phyloP scores from a whole-genome alignment of 2,113 vertebrate genomes.

The Spheniscus mendiculus region DNA sequence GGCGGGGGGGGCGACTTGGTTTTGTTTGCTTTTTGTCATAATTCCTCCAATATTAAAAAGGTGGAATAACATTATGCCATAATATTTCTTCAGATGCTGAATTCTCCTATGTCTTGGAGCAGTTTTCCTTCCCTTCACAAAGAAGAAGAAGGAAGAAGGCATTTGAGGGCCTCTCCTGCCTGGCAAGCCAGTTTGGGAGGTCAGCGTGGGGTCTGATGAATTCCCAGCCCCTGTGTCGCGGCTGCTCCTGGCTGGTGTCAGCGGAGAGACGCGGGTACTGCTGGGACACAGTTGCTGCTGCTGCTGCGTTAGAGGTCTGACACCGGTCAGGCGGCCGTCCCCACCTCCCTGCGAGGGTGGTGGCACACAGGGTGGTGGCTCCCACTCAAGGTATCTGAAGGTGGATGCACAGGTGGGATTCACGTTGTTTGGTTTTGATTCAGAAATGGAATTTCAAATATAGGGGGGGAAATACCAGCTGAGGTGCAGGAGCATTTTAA shows the following conservation, averaged over 20 bases:
- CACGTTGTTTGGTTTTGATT: background rate
- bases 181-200: background rate
- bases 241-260: background rate
- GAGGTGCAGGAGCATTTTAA: background rate
- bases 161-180: background rate
- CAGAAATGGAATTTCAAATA: background rate
- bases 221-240: background rate
- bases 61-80: background rate
- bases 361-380: background rate
- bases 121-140: background rate
- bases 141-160: background rate
- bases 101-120: background rate
- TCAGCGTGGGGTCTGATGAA: fast-evolving
- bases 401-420: background rate
- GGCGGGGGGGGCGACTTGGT: fast-evolving
- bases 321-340: fast-evolving
- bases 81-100: background rate
- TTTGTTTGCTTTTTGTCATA: background rate
- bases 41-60: background rate
- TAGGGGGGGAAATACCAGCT: fast-evolving
- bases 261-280: fast-evolving
- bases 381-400: background rate
- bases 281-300: background rate
- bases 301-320: background rate
- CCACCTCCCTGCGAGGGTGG: background rate